Base-by-base conservation (phyloP, 2,888 invertebrate genomes). In the Folsomia candida region DNA sequence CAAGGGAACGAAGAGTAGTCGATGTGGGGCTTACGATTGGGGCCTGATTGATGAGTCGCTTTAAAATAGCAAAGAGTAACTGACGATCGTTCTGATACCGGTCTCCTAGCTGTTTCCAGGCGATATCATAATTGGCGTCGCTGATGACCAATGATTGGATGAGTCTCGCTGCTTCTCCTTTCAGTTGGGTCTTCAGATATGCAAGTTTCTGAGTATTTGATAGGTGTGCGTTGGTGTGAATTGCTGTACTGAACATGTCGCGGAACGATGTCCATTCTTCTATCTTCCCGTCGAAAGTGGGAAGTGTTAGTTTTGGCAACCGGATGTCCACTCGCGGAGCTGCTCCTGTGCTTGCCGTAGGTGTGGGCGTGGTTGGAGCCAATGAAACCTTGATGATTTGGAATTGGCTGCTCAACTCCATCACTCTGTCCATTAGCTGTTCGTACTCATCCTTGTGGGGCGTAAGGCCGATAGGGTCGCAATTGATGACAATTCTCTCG, bases 71-170 rank as follows among this genome's bases (percentile, higher is more conserved):
- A 51, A 69, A 69, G 1, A 74, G 20, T 37, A 71, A 26, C 22
- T 72, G 71, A 11, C 73, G 57, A 9, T 71, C 58, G 26, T 74
- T 71, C 2, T 74, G 51, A 47, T 74, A 76, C 1, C 76, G 47
- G 2, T 68, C 58, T 18, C 25, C 11, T 0, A 76, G 29, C n/a
- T n/a, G n/a, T n/a, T n/a, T n/a, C n/a, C n/a, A n/a, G n/a, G n/a
- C n/a, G n/a, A n/a, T n/a, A n/a, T 65, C 65, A 47, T 72, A 76
- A 20, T 73, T 76, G 2, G 51, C 71, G 28, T 76, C 71, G 11
- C 65, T 63, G 20, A 74, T n/a, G 9, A 25, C 1, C 1, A 70
- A 18, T 0, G 61, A 37, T 20, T 63, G 54, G 26, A 76, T 62
- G 1, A 65, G 62, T n/a, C 61, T 24, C 3, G 76, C 70, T 47